phyloP scores from a whole-genome alignment of 2,797 vertebrate genomes.

The Chelidonichthys spinosus region DNA sequence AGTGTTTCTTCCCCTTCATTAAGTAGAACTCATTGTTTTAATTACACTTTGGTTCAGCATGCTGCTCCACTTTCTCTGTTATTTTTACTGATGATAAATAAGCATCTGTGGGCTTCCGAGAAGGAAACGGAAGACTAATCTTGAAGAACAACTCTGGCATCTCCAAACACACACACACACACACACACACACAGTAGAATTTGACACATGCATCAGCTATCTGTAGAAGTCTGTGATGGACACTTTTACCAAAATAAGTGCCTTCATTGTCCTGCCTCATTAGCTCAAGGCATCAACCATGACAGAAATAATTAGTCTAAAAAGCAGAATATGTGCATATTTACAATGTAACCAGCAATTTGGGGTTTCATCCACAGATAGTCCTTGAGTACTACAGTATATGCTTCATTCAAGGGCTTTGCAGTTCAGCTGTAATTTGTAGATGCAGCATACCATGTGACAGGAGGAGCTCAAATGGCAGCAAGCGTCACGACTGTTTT shows the following conservation, averaged over 20 bases:
- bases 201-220: conserved; percentile 1
- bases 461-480: background rate
- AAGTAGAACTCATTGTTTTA: conserved; percentile 83
- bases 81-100: conserved; percentile 77
- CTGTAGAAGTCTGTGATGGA: background rate
- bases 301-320: conserved; percentile 21
- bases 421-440: conserved; percentile 11
- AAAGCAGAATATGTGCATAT: conserved; percentile 5
- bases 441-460: background rate
- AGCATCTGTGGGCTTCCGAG: conserved; percentile 62
- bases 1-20: conserved; percentile 81
- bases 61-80: conserved; percentile 78
- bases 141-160: conserved; percentile 38
- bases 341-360: conserved; percentile 1
- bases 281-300: conserved; percentile 16
- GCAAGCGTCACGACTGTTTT: background rate
- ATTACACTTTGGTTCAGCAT: conserved; percentile 76
- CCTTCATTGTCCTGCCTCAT: conserved; percentile 13
- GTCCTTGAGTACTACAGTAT: background rate
- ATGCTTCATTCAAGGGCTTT: background rate
- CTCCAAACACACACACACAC: background rate
- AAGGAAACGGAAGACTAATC: conserved; percentile 44
- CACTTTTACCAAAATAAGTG: conserved; percentile 13
- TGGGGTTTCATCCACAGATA: background rate
- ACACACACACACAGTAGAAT: background rate